Evolutionary conservation across 2,797 vertebrate species (phyloP), one percentile per base, ranked within the genome.

Genomic region (Arctocebus calabarensis): DNA sequence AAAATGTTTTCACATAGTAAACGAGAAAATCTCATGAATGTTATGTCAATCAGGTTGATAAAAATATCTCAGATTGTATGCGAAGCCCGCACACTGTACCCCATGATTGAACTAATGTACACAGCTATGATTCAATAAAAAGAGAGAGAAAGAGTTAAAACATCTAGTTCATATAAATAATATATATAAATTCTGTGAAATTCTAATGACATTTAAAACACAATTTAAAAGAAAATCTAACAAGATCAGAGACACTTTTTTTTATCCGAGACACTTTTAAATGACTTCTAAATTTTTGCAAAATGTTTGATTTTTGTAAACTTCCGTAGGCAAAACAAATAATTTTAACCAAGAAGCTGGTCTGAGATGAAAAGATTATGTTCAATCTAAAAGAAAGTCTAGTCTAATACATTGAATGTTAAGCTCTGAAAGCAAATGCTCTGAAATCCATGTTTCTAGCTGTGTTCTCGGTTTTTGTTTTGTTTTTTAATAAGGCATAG

Each of bases 401-500:
- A 37, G 8, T 88, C 37, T 88, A 83, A 77, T 81, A 92, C 90
- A 61, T 3, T 37, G 66, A 91, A 1, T 37, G 8, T 70, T 88
- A 90, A 70, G 43, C 6, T 62, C 62, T 74, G 61, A 84, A 92
- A 97, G 90, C 62, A 96, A 95, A 94, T 62, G 68, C 84, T 96
- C 85, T 87, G 59, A 82, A 78, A 64, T 85, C 20, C 89, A 81
- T 93, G 68, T 97, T 94, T 88, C 87, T 90, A 95, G 40, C 73
- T 88, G 29, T n/a, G 92, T 96, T 98, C 95, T 97, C 95, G 96
- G 88, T 94, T 97, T 98, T 96, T 96, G 84, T 96, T 97, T 96
- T 97, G 77, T 95, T 96, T 94, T 94, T 97, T 95, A 97, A 97
- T 96, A 97, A 97, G 85, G 87, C 94, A 96, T 94, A 96, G 93